Percentiles rank a stretch among this genome's conserved stretches.
Evolutionary conservation across 2,113 vertebrate genomes (phyloP).

Genomic region (Myrmophylax atrothorax): DNA sequence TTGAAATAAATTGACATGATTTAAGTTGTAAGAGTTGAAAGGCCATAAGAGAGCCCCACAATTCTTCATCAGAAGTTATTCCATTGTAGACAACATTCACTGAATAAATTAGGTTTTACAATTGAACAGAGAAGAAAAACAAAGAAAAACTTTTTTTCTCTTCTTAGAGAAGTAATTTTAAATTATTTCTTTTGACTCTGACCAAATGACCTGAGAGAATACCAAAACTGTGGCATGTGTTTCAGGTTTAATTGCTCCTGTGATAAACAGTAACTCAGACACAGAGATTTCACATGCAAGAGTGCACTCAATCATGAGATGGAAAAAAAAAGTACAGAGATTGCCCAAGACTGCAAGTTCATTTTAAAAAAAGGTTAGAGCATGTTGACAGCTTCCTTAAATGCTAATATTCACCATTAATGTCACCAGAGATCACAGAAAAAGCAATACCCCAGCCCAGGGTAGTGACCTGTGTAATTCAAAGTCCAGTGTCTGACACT

Average conservation of each 20-base stretch:
- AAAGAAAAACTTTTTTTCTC: neutral
- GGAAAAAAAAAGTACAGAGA: constrained; percentile 16
- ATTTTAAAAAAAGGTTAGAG: neutral
- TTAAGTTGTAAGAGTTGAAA: neutral
- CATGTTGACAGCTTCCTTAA: neutral
- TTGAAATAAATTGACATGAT: neutral
- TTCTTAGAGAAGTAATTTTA: neutral
- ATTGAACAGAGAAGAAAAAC: neutral
- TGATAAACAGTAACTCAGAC: neutral
- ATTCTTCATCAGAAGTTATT: neutral
- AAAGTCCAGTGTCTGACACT: neutral
- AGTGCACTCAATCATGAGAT: neutral
- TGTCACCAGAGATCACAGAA: neutral
- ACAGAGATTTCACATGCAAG: neutral
- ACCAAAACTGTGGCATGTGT: neutral
- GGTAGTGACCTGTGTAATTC: neutral
- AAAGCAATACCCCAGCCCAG: neutral
- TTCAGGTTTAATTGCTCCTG: constrained; percentile 34
- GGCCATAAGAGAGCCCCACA: neutral
- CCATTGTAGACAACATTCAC: neutral
- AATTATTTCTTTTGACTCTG: neutral
- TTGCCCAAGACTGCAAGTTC: neutral
- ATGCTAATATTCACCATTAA: neutral
- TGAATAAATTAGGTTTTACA: neutral
- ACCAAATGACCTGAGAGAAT: neutral